phyloP scores from a whole-genome alignment of 2,888 invertebrate genomes.

The Ganaspis brasiliensis region DNA sequence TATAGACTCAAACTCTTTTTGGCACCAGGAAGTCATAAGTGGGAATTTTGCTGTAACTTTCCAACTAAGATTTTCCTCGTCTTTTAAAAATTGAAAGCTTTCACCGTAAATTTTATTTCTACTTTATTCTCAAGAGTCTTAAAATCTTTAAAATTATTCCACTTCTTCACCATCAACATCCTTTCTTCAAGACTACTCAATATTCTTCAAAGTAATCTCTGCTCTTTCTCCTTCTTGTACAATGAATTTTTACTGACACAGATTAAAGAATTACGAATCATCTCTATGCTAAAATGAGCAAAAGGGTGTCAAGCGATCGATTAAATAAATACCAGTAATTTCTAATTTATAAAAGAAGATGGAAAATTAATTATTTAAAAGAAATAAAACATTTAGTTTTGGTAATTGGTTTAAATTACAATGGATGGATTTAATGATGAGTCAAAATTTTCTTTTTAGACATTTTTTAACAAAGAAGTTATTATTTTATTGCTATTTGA shows the following conservation, averaged over 20 bases:
- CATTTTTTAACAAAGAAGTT: too few relatives aligned
- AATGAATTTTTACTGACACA: constrained; percentile 8
- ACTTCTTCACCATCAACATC: constrained; percentile 13
- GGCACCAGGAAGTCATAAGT: constrained; percentile 45
- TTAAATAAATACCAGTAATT: too few relatives aligned
- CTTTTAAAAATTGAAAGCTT: constrained; percentile 9
- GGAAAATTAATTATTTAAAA: too few relatives aligned
- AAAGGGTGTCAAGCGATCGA: too few relatives aligned
- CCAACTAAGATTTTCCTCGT: constrained; percentile 1
- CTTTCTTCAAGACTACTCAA: constrained; percentile 14
- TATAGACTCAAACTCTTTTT: constrained; percentile 25
- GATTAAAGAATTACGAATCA: background rate
- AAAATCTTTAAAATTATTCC: constrained; percentile 2
- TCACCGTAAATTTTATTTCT: constrained; percentile 12
- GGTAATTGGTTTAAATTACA: too few relatives aligned
- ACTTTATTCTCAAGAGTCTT: background rate
- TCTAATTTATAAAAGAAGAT: too few relatives aligned
- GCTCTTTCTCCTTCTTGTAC: background rate
- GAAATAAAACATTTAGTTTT: too few relatives aligned
- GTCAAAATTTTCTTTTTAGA: too few relatives aligned
- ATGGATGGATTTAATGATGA: too few relatives aligned
- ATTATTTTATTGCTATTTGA: too few relatives aligned
- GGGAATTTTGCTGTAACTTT: constrained; percentile 53
- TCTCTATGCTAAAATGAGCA: too few relatives aligned
- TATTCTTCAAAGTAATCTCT: background rate